Percentiles rank a stretch among this genome's conserved stretches.
Evolutionary conservation across 2,113 vertebrate species (phyloP).

Genomic region (Misgurnus anguillicaudatus): DNA sequence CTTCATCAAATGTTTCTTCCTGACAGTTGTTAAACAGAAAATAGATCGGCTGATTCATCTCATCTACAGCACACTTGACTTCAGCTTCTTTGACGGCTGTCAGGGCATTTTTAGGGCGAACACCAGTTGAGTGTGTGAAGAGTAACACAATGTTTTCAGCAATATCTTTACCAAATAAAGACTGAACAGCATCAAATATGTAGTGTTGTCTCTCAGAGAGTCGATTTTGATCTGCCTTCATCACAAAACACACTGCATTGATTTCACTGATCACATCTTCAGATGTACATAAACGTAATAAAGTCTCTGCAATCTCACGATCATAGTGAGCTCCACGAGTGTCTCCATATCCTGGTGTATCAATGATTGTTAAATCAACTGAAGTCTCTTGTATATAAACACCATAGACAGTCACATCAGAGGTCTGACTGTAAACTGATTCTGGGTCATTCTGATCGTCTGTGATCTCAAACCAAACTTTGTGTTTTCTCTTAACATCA

Average conservation of each 20-base stretch:
- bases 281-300: neutral
- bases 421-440: neutral
- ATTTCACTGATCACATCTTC: neutral
- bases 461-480: neutral
- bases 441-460: neutral
- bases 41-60: neutral
- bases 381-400: neutral
- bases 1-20: neutral
- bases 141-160: constrained; percentile 36
- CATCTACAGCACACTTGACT: neutral
- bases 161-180: constrained; percentile 47
- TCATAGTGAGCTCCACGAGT: neutral
- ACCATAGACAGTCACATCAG: neutral
- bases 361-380: neutral
- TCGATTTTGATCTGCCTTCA: constrained; percentile 8
- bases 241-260: constrained; percentile 35
- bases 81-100: neutral
- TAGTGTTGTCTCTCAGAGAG: constrained; percentile 19
- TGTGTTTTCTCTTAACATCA: neutral
- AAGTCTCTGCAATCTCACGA: neutral
- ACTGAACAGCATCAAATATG: constrained; percentile 28
- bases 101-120: neutral
- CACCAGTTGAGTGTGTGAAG: constrained; percentile 45
- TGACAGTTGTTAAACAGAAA: neutral
- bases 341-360: neutral